Base-by-base conservation (phyloP, 2,888 invertebrate species). In the Oxyteleia sp. region DNA sequence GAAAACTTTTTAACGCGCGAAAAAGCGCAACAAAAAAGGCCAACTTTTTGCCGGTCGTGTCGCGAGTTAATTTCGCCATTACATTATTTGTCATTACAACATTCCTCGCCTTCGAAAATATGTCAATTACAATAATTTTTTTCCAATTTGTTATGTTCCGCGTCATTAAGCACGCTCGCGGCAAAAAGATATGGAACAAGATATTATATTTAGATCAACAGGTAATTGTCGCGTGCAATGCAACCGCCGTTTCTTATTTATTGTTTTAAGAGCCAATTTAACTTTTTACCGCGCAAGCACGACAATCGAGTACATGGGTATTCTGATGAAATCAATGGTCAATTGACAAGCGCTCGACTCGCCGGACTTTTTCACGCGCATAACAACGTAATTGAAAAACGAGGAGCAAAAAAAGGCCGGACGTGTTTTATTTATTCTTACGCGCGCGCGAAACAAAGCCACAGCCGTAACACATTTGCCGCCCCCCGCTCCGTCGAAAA, bases 271-370 rank as follows among this genome's bases (percentile, higher is more conserved):
- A 61, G 45, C 5, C 59, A 68, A 51, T 68, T 69, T 41, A 69
- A 49, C 15, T 76, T 76, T 76, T 76, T 68, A 5, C 16, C 15
- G 51, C 5, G 10, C 23, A n/a, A 55, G 35, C 41, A 18, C 78
- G 66, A 78, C 53, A 78, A 78, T 69, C 59, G 53, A 47, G 61
- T 53, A 78, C 59, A 78, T 23, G 43, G 38, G 51, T 61, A 69
- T 69, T 78, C 68, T 78, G 68, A 59, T 69, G 78, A 78, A 78
- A 78, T 69, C 68, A 47, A 66, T 59, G 75, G 38, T 47, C 49
- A 57, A 55, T 49, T 57, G 64, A 64, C 55, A 59, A 66, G 57
- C 29, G 10, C 0, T 18, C 18, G 47, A 47, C 20, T 20, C 20
- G 47, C 7, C 18, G 18, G 4, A 23, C 32, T 51, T 68, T 76